Percentiles rank a stretch among this genome's conserved stretches.
These are phyloP conservation scores for Phaenicophaeus curvirostris DNA, from an alignment of 2,797 vertebrate species.

Conservation along the genomic window DNA sequence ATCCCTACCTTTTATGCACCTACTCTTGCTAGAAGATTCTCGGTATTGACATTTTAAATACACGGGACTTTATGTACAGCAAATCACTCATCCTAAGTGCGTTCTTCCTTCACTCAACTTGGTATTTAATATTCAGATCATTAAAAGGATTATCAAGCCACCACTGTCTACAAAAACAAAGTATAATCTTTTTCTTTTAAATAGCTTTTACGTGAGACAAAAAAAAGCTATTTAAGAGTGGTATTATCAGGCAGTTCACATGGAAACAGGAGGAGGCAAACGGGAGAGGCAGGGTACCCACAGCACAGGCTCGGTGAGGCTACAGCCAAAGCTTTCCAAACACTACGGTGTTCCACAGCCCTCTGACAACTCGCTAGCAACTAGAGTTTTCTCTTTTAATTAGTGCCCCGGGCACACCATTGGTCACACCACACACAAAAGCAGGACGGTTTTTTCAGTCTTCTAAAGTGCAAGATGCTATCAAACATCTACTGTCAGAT, in stretches of 20 bases:
- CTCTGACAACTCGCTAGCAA: constrained; percentile 70
- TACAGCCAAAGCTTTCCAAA: constrained; percentile 68
- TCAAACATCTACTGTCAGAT: constrained; percentile 61
- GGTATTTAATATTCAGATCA: constrained; percentile 60
- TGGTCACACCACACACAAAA: constrained; percentile 83
- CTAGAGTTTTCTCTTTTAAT: constrained; percentile 57
- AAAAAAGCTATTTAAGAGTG: constrained; percentile 70
- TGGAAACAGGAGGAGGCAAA: constrained; percentile 70
- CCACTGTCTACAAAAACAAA: constrained; percentile 74
- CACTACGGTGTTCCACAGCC: constrained; percentile 72
- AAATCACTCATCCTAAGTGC: constrained; percentile 68
- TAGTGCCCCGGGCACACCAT: constrained; percentile 80
- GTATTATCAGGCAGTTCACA: constrained; percentile 75
- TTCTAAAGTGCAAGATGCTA: constrained; percentile 81
- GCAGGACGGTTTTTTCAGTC: constrained; percentile 72
- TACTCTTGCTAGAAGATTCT: constrained; percentile 57
- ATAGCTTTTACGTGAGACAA: constrained; percentile 63
- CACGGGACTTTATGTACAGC: constrained; percentile 64
- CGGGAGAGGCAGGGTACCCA: constrained; percentile 70
- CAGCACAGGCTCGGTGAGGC: constrained; percentile 58
- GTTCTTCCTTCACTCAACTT: constrained; percentile 63
- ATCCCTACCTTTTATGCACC: constrained; percentile 52
- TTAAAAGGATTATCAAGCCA: constrained; percentile 79
- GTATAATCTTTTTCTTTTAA: constrained; percentile 64
- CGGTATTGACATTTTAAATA: constrained; percentile 34